Base-by-base conservation (phyloP, 2,888 invertebrate species). In the Stenotaenia linearis region DNA sequence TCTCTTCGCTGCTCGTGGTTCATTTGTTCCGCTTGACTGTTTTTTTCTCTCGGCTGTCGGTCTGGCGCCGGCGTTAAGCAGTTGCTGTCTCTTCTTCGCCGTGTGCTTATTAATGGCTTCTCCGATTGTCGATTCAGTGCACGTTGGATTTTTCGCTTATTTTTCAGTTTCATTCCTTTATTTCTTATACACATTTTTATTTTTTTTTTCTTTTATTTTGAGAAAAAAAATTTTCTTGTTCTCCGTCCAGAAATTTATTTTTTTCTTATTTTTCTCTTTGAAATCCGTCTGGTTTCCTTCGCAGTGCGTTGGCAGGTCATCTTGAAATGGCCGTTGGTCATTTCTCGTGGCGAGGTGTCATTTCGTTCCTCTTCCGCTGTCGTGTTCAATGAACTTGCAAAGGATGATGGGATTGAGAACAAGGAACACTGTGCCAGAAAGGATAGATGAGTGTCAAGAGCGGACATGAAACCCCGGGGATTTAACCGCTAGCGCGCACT, bases 1-100 rank as follows among this genome's bases (percentile, higher is more conserved):
- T 50, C 50, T 50, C 69, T 25, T 69, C 69, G 69, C 12, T 69
- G 6, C 69, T 69, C 28, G 69, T 69, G 69, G 69, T 69, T 69
- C 69, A 69, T 69, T 69, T 69, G 69, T 69, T 69, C 69, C 69
- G 69, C 69, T 69, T 25, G 69, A 69, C 69, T 69, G 45, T 45
- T 69, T 69, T 69, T 69, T 69, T 69, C 69, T 69, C 69, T 69
- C 69, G 69, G 69, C 69, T 69, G 69, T 69, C 69, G 69, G 69
- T 28, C 69, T 69, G 69, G 69, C 69, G 69, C 69, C 69, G 69
- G 69, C 69, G 69, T 69, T 69, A 69, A 69, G 69, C 69, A 69
- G 69, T 69, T 69, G 69, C 69, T 69, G 69, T 69, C 69, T 69
- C 69, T 69, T 69, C 69, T 69, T 28, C 28, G 69, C 69, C 69